Conservation (phyloP, 2,113 vertebrate genomes). For the Bombycilla garrulus region DNA sequence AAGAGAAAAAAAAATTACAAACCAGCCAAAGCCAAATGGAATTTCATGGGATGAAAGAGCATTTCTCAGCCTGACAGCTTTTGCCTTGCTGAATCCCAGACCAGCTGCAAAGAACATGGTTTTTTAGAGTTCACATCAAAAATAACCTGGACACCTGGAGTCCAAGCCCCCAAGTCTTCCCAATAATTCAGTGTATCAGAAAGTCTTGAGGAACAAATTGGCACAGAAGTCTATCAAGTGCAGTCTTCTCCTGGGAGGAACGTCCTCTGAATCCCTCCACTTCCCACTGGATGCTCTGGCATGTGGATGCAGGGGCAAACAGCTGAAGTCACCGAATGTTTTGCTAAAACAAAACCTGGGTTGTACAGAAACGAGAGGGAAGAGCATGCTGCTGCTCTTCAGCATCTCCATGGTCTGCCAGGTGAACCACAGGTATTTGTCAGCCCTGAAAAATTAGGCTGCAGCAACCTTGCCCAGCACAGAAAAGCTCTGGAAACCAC, state of each 20-base stretch:
- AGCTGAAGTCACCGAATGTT: neutral
- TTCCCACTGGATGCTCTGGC: neutral
- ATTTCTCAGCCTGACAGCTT: conserved; percentile 18
- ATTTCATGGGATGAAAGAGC: neutral
- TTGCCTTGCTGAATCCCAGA: neutral
- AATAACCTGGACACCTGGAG: neutral
- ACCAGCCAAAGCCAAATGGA: conserved; percentile 1
- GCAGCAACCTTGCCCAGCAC: neutral
- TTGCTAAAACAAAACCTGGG: neutral
- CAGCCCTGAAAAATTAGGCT: neutral
- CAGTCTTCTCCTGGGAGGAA: neutral
- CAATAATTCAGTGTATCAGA: neutral
- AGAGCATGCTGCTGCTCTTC: neutral
- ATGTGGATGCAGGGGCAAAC: neutral
- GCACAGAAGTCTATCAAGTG: neutral
- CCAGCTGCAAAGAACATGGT: neutral
- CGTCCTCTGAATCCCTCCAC: neutral
- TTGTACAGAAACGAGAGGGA: neutral
- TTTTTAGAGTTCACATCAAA: conserved; percentile 1
- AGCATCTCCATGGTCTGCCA: neutral
- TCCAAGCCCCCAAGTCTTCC: neutral
- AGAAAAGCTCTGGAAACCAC: neutral
- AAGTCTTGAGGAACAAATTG: neutral
- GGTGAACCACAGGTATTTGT: neutral
- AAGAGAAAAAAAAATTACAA: neutral